These are phyloP conservation scores for Ptilorrhoa leucosticta DNA, from an alignment of 2,113 vertebrate species.

Conservation along the genomic window DNA sequence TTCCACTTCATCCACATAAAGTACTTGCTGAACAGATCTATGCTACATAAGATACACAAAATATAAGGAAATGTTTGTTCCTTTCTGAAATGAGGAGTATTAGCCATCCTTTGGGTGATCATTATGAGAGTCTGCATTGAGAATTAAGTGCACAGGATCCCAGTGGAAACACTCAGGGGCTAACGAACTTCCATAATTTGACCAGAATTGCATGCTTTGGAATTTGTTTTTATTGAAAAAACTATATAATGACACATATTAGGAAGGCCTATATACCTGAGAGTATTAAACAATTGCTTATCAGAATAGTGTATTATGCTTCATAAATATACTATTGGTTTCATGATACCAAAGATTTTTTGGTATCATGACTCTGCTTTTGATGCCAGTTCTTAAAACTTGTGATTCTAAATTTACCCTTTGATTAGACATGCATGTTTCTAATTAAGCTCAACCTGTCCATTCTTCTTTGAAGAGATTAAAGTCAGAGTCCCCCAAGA, in stretches of 20 bases:
- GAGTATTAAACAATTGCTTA: not conserved
- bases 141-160: not conserved
- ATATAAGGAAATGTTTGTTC: not conserved
- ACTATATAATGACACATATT: not conserved
- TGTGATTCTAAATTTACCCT: not conserved
- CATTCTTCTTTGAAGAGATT: slow-evolving; percentile 3
- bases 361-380: not conserved
- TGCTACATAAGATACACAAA: not conserved
- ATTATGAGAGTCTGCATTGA: not conserved
- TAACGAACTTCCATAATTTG: not conserved
- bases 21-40: not conserved
- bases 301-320: not conserved
- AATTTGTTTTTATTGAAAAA: not conserved
- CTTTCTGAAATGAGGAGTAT: not conserved
- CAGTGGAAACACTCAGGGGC: not conserved
- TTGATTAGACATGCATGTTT: not conserved
- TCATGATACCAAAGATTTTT: not conserved
- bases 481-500: not conserved
- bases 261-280: not conserved
- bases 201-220: not conserved
- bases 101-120: not conserved
- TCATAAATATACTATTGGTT: not conserved
- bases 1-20: not conserved
- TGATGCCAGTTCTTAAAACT: not conserved
- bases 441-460: slow-evolving; percentile 1